Evolutionary conservation across 2,113 vertebrate species (phyloP).

Genomic region (Clarias batrachus): DNA sequence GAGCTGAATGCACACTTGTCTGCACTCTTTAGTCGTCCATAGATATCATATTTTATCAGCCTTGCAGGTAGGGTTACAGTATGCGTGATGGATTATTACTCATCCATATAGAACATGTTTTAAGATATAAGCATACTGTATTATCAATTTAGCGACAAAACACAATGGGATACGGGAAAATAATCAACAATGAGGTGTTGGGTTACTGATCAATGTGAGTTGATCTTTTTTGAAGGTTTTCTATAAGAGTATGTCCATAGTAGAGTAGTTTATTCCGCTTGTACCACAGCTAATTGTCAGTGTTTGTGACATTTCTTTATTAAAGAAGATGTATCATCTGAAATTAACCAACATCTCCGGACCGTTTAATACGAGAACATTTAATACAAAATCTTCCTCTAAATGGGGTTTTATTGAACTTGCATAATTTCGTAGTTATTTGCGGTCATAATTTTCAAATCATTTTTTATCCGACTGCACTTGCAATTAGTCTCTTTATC

Average conservation of each 20-base stretch:
- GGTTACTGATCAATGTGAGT: background rate
- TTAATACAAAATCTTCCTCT: background rate
- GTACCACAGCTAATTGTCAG: background rate
- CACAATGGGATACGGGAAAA: background rate
- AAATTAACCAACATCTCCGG: background rate
- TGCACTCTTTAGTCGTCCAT: background rate
- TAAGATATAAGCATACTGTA: background rate
- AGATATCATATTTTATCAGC: background rate
- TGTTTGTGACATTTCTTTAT: no score
- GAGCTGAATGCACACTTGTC: background rate
- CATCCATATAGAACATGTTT: background rate
- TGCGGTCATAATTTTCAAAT: background rate
- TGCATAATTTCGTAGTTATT: background rate
- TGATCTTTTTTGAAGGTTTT: background rate
- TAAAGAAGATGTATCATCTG: background rate
- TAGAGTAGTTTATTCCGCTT: background rate
- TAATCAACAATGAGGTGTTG: background rate
- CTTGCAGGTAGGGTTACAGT: background rate
- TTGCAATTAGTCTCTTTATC: background rate
- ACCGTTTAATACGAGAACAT: background rate
- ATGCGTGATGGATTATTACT: background rate
- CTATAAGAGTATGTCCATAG: background rate
- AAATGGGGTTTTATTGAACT: background rate
- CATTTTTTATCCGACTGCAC: background rate
- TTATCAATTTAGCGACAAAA: background rate